Evolutionary conservation across 2,888 invertebrate genomes (phyloP).

Genomic region (Leucoma salicis): DNA sequence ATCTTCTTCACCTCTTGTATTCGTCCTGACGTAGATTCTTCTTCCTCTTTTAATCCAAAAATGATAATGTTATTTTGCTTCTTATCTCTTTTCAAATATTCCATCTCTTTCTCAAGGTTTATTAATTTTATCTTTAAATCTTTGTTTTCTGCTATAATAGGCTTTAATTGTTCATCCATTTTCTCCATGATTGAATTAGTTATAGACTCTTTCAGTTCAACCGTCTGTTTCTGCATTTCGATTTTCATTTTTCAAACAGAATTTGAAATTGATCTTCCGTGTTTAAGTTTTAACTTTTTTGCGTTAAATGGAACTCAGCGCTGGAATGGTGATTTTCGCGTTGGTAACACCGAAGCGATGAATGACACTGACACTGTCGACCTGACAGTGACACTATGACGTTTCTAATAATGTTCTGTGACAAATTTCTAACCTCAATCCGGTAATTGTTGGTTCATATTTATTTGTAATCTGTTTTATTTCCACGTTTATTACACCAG

Average conservation of each 20-base stretch:
- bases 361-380: no score
- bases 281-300: no score
- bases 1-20: constrained; percentile 8
- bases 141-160: constrained; percentile 6
- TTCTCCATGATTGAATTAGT: not conserved
- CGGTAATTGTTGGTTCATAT: no score
- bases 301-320: no score
- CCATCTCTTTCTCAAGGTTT: constrained; percentile 1
- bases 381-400: no score
- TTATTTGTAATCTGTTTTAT: no score
- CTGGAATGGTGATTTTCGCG: no score
- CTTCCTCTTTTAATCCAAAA: constrained; percentile 2
- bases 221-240: constrained; percentile 10
- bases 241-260: constrained; percentile 1
- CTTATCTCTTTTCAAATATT: constrained; percentile 9
- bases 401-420: no score
- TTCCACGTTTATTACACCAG: no score
- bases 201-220: constrained; percentile 4
- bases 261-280: no score
- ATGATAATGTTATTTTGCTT: constrained; percentile 4
- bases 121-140: not conserved
- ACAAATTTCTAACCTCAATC: no score
- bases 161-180: constrained; percentile 8
- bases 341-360: no score
- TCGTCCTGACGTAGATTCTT: not conserved